A percentile compares a stretch with the other conserved stretches of the same genome.
Conservation (phyloP, 2,797 vertebrate genomes). For the Myotis pilosus region DNA sequence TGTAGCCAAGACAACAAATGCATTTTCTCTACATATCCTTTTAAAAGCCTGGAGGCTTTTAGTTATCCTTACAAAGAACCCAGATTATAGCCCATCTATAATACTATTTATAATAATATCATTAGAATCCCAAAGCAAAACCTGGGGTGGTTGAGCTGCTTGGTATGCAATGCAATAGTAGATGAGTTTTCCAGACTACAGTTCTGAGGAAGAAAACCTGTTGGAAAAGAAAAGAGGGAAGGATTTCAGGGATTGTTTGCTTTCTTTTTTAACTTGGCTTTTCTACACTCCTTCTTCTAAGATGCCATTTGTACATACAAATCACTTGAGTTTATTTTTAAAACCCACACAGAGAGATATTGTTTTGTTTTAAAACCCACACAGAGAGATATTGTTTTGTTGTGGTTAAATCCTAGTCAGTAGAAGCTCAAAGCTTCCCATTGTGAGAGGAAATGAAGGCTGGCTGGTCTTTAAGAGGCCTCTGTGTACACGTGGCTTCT, state of each 20-base stretch:
- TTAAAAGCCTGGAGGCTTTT: not conserved
- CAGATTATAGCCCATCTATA: not conserved
- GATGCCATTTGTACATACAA: constrained; percentile 47
- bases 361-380: constrained; percentile 68
- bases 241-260: constrained; percentile 60
- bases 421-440: constrained; percentile 45
- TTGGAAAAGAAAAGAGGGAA: constrained; percentile 50
- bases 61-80: not conserved
- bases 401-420: constrained; percentile 49
- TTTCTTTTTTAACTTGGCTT: constrained; percentile 58
- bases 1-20: not conserved
- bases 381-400: constrained; percentile 59
- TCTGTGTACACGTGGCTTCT: constrained; percentile 16
- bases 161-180: not conserved
- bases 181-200: constrained; percentile 62
- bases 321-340: constrained; percentile 73
- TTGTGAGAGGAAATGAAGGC: constrained; percentile 70
- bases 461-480: constrained; percentile 19
- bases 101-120: not conserved
- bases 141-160: not conserved
- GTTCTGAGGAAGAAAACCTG: constrained; percentile 37
- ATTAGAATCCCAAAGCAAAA: constrained; percentile 6
- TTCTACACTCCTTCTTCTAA: constrained; percentile 57
- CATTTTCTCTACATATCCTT: not conserved
- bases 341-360: constrained; percentile 53